Evolutionary conservation across 2,888 invertebrate genomes (phyloP).

Genomic region (Platycheirus albimanus): DNA sequence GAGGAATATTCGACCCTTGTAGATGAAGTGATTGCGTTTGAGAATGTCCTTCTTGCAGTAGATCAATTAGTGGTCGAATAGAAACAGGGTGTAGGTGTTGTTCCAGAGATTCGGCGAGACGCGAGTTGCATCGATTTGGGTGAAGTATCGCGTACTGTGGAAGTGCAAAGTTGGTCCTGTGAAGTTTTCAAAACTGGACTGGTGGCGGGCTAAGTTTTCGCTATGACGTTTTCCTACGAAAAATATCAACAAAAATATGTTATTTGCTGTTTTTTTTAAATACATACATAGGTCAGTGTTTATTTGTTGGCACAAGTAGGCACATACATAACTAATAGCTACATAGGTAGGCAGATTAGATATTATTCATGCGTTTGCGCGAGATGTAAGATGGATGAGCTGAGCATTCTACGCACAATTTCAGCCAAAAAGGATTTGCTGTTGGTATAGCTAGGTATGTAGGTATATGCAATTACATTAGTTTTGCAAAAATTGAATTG

Average conservation of each 20-base stretch:
- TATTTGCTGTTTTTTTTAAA: too few relatives aligned
- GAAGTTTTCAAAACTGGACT: slow-evolving; percentile 82
- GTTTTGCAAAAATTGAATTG: too few relatives aligned
- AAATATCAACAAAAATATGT: slow-evolving; percentile 81
- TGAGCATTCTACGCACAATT: too few relatives aligned
- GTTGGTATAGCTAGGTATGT: too few relatives aligned
- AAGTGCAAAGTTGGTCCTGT: slow-evolving; percentile 85
- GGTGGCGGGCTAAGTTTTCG: slow-evolving; percentile 82
- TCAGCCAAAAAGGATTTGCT: too few relatives aligned
- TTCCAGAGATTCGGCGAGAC: slow-evolving; percentile 91
- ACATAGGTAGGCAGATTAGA: too few relatives aligned
- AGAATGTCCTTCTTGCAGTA: slow-evolving; percentile 93
- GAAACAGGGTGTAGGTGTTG: slow-evolving; percentile 90
- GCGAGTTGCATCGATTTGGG: slow-evolving; percentile 91
- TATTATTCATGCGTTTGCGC: too few relatives aligned
- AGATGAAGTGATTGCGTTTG: slow-evolving; percentile 90
- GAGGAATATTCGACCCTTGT: slow-evolving; percentile 91
- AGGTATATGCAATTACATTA: too few relatives aligned
- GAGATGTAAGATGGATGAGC: too few relatives aligned
- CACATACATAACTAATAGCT: too few relatives aligned
- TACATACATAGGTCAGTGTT: too few relatives aligned
- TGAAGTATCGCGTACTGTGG: slow-evolving; percentile 90
- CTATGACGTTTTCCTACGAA: slow-evolving; percentile 88
- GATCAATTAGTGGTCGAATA: slow-evolving; percentile 93
- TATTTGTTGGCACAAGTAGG: too few relatives aligned